Percentiles rank a stretch among this genome's conserved stretches.
phyloP scores from a whole-genome alignment of 64 coral and sea anemone species.

The Montipora efflorescens region DNA sequence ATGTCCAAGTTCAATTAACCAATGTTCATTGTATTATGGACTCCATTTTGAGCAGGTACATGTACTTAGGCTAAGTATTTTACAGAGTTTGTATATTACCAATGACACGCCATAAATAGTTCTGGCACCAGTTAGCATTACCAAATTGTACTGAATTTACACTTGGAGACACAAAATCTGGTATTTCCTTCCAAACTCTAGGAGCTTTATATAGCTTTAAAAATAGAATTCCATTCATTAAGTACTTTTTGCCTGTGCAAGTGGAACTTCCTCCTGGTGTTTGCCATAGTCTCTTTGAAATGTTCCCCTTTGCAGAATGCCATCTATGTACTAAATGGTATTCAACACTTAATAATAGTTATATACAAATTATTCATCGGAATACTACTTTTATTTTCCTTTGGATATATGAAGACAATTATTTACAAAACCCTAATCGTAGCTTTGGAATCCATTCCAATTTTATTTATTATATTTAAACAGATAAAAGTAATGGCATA shows the following conservation, averaged over 20 bases:
- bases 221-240: background rate
- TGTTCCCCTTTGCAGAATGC: conserved; percentile 31
- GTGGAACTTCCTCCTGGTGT: background rate
- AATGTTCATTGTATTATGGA: too few species aligned
- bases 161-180: background rate
- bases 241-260: conserved; percentile 27
- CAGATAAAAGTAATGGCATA: too few species aligned
- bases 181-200: background rate
- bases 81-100: too few species aligned
- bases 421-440: background rate
- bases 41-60: too few species aligned
- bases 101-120: background rate
- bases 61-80: too few species aligned
- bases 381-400: background rate
- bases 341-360: background rate
- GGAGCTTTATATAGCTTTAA: background rate
- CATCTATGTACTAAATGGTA: conserved; percentile 27
- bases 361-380: background rate
- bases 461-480: too few species aligned
- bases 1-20: too few species aligned
- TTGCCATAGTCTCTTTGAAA: conserved; percentile 44
- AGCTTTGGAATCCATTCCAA: too few species aligned
- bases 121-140: background rate
- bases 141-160: background rate
- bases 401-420: background rate